Base-by-base conservation (phyloP, 2,113 vertebrate genomes). In the Sciurus niger region DNA sequence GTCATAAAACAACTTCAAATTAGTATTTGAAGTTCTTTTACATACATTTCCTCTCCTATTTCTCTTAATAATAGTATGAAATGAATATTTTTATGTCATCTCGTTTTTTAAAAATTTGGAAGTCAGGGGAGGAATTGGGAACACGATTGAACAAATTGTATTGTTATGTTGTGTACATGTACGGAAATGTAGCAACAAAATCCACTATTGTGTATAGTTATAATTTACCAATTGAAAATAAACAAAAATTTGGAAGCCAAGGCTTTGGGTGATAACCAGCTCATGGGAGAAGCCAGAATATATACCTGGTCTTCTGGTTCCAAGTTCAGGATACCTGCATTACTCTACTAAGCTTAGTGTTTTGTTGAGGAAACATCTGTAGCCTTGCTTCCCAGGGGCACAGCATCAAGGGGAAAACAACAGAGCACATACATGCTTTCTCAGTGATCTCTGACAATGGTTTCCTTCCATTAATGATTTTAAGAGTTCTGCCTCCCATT, bases 361-460 rank as follows among this genome's bases (percentile, higher is more conserved):
- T 90, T 76, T 79, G 6, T 12, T 68, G 43, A 70, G 87, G 92
- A 97, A 98, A 95, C 96, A 96, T 65, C 83, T 97, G 95, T 51
- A 79, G 43, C 12, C 76, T 85, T 46, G 51, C 25, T 80, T 97
- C 63, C 84, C 37, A 24, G 10, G 40, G 53, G 13, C 32, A 46
- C 8, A 70, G 10, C 25, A 76, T 76, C 43, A 22, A n/a, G 17
- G 30, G 20, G 20, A 89, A 72, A 48, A 30, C 34, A 74, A 63
- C 60, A 95, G 51, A 46, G 34, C 40, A 0, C 3, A 1, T 32
- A 1, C 1, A 46, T 53, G 34, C 12, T 73, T 92, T 90, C 20
- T 37, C 68, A 85, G 32, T 34, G n/a, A 18, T 58, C 11, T 70
- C 80, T 80, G 28, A 76, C 25, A 53, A 20, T 37, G 0, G 48